Conservation (phyloP, 2,888 invertebrate species). For the Diarsia mendica region DNA sequence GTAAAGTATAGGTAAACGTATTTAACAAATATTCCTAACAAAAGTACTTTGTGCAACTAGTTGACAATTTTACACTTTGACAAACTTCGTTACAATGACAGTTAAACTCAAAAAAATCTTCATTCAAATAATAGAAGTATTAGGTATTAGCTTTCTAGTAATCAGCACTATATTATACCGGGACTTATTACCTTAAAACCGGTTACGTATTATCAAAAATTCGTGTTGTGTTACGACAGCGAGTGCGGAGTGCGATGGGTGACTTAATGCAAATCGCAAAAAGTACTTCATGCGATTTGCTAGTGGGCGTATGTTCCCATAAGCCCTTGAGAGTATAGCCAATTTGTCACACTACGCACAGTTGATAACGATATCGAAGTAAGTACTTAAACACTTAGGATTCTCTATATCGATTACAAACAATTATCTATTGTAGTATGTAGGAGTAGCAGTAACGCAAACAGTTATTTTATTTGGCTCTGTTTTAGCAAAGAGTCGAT, state of each 20-base stretch:
- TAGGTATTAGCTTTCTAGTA: no score
- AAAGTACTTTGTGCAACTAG: background rate
- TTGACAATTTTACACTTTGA: constrained; percentile 7
- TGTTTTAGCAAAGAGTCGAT: background rate
- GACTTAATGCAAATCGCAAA: background rate
- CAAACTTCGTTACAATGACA: constrained; percentile 31
- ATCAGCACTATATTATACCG: no score
- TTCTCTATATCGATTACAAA: constrained; percentile 34
- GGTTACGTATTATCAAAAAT: no score
- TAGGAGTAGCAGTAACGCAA: background rate
- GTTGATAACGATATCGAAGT: constrained; percentile 25
- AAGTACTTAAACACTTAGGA: constrained; percentile 1
- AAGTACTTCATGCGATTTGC: no score
- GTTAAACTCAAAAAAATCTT: background rate
- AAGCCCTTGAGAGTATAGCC: background rate
- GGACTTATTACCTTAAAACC: no score
- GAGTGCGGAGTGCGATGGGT: background rate
- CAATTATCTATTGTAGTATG: background rate
- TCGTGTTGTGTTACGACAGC: no score
- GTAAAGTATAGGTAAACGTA: background rate
- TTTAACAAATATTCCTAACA: background rate
- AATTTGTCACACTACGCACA: background rate
- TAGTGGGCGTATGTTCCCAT: background rate
- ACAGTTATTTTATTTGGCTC: background rate
- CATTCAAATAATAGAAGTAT: background rate